Evolutionary conservation across 2,888 invertebrate species (phyloP), one percentile per base, ranked within the genome.

Genomic region (Tuberolachnus salignus): DNA sequence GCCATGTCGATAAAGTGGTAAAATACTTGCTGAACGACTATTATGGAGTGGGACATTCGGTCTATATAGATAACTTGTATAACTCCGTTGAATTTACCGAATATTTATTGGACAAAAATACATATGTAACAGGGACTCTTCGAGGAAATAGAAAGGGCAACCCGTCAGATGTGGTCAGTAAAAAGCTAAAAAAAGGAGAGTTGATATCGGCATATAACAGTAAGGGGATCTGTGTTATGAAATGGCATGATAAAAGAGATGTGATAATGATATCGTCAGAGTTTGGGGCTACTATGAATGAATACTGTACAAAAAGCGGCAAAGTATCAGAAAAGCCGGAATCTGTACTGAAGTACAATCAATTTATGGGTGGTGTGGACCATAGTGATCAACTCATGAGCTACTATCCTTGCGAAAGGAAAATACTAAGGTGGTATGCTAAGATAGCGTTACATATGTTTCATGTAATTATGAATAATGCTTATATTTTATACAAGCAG

Each of bases 311-410:
- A 71, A 75, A 72, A 16, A 81, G 80, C 72, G 80, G 72, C 49
- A 80, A 80, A 23, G 51, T 78, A 53, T 59, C 51, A 34, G 23
- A 23, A 69, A 83, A 83, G 80, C 82, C 82, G 16, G 59, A 80
- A 34, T 10, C 80, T 59, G 72, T 82, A 51, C 80, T 81, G 14
- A 82, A 82, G 46, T 82, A 83, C 16, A 83, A 83, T 78, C 67
- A 81, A 80, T 82, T 74, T 69, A 82, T 82, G 82, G 82, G 82
- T 51, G 82, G 82, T 21, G 64, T 81, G 1, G 67, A 78, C 42
- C 57, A 64, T 26, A 63, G 26, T 44, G 81, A 80, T 34, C 63
- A 64, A 42, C 51, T 80, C 11, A 9, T 64, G 26, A 64, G 70
- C 23, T 80, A 80, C 16, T 69, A 80, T 53, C 51, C 61, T n/a